Evolutionary conservation across 2,888 invertebrate species (phyloP).

Genomic region (Cataglyphis livida): DNA sequence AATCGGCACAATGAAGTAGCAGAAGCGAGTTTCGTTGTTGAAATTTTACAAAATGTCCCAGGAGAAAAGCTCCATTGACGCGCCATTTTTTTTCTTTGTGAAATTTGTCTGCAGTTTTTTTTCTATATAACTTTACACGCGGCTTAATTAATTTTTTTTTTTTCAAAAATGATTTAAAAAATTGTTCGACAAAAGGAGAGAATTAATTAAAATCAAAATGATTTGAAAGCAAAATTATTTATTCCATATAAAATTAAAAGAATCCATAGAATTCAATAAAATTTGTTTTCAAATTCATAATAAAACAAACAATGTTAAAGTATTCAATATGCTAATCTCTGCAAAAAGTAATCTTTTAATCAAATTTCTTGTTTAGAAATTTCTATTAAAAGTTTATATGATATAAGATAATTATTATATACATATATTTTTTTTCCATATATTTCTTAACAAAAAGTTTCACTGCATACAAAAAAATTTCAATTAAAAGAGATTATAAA

Average conservation of each 20-base stretch:
- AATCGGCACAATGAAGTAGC: background rate
- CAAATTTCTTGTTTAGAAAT: background rate
- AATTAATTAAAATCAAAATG: background rate
- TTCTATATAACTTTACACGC: background rate
- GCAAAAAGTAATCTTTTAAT: background rate
- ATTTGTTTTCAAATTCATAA: background rate
- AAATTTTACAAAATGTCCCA: background rate
- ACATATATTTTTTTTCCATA: background rate
- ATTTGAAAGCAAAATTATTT: background rate
- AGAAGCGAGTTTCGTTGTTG: background rate
- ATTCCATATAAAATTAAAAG: background rate
- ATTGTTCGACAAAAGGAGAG: background rate
- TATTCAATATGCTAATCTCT: background rate
- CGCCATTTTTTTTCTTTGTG: background rate
- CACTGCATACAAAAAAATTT: background rate
- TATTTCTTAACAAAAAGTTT: slow-evolving; percentile 8
- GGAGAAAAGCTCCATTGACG: background rate
- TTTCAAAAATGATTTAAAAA: background rate
- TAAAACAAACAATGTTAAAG: background rate
- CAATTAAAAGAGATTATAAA: background rate
- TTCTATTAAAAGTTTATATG: background rate
- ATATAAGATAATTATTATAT: background rate
- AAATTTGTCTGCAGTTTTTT: background rate
- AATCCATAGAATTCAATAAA: background rate
- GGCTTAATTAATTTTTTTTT: background rate